Evolutionary conservation across 2,797 vertebrate species (phyloP).

Genomic region (Kryptolebias ocellatus): DNA sequence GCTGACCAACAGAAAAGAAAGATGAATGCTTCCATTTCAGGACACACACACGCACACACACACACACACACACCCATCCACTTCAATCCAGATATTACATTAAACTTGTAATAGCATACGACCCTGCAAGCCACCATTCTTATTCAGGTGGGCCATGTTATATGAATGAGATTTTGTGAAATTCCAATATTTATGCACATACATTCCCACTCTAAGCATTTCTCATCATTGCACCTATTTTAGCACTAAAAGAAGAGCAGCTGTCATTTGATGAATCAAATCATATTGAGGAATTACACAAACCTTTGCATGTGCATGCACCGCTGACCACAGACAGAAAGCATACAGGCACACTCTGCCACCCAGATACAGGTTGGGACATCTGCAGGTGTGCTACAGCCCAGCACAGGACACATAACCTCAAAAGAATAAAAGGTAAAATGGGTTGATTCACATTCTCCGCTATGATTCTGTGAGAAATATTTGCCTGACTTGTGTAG

Average conservation of each 20-base stretch:
- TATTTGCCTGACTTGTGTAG: too few relatives aligned
- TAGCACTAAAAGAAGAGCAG: constrained; percentile 66
- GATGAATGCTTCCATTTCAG: constrained; percentile 84
- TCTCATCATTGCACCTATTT: constrained; percentile 70
- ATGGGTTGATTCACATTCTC: too few relatives aligned
- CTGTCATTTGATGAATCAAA: constrained; percentile 75
- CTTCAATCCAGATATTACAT: constrained; percentile 81
- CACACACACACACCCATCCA: constrained; percentile 68
- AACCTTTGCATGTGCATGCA: constrained; percentile 11
- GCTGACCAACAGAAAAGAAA: constrained; percentile 85
- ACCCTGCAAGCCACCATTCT: constrained; percentile 80
- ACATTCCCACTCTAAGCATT: constrained; percentile 75
- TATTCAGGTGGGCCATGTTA: constrained; percentile 82
- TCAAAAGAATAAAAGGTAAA: too few relatives aligned
- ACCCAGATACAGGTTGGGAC: constrained; percentile 19
- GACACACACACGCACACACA: constrained; percentile 59
- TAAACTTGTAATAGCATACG: constrained; percentile 85
- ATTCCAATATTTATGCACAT: constrained; percentile 88
- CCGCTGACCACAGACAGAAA: constrained; percentile 24
- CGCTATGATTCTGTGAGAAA: too few relatives aligned
- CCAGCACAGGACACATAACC: background rate
- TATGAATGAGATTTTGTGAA: constrained; percentile 86
- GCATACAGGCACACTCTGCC: constrained; percentile 17
- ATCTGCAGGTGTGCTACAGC: background rate
- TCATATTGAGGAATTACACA: constrained; percentile 58